These are phyloP conservation scores for Synanthedon vespiformis DNA, from an alignment of 2,888 invertebrate species.

Conservation along the genomic window DNA sequence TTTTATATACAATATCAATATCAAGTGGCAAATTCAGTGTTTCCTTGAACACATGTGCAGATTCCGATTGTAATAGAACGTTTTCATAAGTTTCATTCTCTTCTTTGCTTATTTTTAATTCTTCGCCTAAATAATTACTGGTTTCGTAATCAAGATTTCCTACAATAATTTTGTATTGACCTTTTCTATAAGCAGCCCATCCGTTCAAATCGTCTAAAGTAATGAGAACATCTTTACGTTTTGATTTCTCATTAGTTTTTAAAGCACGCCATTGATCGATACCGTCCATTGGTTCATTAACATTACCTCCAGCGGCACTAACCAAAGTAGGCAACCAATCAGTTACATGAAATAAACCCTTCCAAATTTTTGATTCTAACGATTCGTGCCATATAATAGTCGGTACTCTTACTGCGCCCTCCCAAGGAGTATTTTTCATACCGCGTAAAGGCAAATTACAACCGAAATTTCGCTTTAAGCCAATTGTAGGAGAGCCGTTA, in stretches of 20 bases:
- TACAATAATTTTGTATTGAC: constrained; percentile 32
- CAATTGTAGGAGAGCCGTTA: constrained; percentile 82
- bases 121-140: constrained; percentile 21
- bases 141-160: constrained; percentile 18
- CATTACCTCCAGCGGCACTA: constrained; percentile 27
- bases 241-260: constrained; percentile 38
- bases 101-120: constrained; percentile 15
- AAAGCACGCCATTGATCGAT: constrained; percentile 73
- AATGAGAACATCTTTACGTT: constrained; percentile 55
- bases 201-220: constrained; percentile 59
- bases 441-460: constrained; percentile 81
- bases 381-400: constrained; percentile 73
- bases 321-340: constrained; percentile 84
- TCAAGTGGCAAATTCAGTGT: constrained; percentile 19
- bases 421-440: constrained; percentile 82
- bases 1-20: constrained; percentile 15
- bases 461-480: constrained; percentile 74
- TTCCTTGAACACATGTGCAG: constrained; percentile 23
- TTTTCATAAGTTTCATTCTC: constrained; percentile 21
- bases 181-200: constrained; percentile 36
- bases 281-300: constrained; percentile 65
- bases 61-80: constrained; percentile 21
- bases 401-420: constrained; percentile 81
- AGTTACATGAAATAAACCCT: constrained; percentile 75
- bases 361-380: constrained; percentile 64